phyloP scores from a whole-genome alignment of 1,140 invertebrate species.

The Cyclina sinensis region DNA sequence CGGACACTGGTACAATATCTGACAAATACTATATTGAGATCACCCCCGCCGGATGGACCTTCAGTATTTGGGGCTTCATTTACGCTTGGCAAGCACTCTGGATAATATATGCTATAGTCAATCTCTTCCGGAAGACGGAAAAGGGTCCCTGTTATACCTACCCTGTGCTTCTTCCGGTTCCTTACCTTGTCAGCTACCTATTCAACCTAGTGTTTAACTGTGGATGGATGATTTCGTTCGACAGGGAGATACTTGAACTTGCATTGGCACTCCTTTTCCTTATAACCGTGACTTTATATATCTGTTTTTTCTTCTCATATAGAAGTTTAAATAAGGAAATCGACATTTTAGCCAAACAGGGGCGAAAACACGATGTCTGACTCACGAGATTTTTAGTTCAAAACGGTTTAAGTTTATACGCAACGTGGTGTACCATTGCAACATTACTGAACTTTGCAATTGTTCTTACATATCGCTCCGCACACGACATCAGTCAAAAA shows the following conservation, averaged over 20 bases:
- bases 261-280: constrained; percentile 68
- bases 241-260: constrained; percentile 74
- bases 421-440: constrained; percentile 83
- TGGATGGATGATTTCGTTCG: constrained; percentile 83
- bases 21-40: constrained; percentile 76
- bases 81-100: constrained; percentile 82
- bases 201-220: constrained; percentile 77
- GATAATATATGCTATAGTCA: constrained; percentile 79
- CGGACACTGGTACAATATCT: constrained; percentile 73
- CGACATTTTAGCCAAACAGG: constrained; percentile 60
- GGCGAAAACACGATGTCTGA: constrained; percentile 77
- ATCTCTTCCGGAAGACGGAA: constrained; percentile 74
- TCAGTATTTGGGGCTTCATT: constrained; percentile 84
- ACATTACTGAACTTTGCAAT: constrained; percentile 80
- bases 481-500: constrained; percentile 43
- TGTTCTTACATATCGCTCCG: constrained; percentile 72
- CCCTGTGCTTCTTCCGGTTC: constrained; percentile 73
- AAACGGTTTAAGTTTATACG: constrained; percentile 84
- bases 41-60: constrained; percentile 82
- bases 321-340: constrained; percentile 58
- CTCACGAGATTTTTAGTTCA: constrained; percentile 82
- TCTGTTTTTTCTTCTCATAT: constrained; percentile 75
- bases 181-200: constrained; percentile 75
- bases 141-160: constrained; percentile 55
- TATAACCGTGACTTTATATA: constrained; percentile 79